Conservation (phyloP, 2,113 vertebrate species). For the Halcyon malimbica region DNA sequence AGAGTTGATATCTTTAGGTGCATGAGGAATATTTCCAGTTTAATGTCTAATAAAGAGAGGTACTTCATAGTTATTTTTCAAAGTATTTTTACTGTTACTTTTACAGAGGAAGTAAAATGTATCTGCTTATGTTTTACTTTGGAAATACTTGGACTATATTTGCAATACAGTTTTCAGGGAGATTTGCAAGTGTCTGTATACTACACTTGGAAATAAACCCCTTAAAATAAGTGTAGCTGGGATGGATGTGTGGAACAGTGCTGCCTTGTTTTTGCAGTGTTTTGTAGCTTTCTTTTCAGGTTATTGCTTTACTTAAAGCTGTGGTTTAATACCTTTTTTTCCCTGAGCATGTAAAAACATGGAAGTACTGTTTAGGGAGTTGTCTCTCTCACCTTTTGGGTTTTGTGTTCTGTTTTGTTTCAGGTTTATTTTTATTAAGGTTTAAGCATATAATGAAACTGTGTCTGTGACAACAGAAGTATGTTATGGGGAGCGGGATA, state of each 20-base stretch:
- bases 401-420: not conserved
- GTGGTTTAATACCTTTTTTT: not conserved
- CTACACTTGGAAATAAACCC: slow-evolving; percentile 41
- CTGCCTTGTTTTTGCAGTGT: slow-evolving; percentile 37
- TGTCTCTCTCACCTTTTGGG: slow-evolving; percentile 20
- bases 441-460: not conserved
- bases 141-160: slow-evolving; percentile 39
- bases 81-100: not conserved
- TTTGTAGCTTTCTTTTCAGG: slow-evolving; percentile 36
- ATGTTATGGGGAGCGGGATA: not conserved
- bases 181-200: not conserved
- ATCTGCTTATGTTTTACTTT: slow-evolving; percentile 31
- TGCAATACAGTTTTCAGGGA: slow-evolving; percentile 35
- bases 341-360: not conserved
- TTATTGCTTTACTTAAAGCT: slow-evolving; percentile 29
- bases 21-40: not conserved
- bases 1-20: not conserved
- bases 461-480: not conserved
- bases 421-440: not conserved
- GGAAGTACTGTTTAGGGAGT: not conserved
- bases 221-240: not conserved
- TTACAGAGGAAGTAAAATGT: slow-evolving; percentile 14
- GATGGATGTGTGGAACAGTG: slow-evolving; percentile 26
- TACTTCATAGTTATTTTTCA: not conserved
- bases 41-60: not conserved